Conservation (phyloP, 2,888 invertebrate genomes). For the Tuberolachnus salignus region DNA sequence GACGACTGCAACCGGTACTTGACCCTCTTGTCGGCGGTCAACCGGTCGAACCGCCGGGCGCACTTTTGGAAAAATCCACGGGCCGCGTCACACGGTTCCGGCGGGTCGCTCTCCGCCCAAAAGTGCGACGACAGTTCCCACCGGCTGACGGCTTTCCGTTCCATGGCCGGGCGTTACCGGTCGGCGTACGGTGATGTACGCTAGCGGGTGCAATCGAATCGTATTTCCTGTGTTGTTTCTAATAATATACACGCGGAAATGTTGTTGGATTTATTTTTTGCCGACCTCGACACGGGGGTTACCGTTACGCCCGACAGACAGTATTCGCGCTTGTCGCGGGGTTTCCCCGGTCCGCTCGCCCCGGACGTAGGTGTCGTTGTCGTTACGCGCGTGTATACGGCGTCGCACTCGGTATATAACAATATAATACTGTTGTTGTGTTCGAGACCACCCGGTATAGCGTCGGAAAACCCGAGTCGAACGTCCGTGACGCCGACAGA, state of each 20-base stretch:
- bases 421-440: not conserved
- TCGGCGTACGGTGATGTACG: not conserved
- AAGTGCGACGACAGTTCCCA: conserved; percentile 47
- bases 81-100: conserved; percentile 23
- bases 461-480: conserved; percentile 24
- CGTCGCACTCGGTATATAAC: too few relatives aligned
- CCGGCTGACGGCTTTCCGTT: conserved; percentile 35
- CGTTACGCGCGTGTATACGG: too few relatives aligned
- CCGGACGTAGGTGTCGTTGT: not conserved
- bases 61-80: conserved; percentile 23
- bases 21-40: conserved; percentile 35
- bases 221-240: not conserved
- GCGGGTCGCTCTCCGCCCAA: conserved; percentile 53
- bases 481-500: conserved; percentile 36
- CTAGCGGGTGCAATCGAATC: not conserved
- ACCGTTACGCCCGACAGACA: not conserved
- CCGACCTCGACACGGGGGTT: not conserved
- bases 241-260: not conserved
- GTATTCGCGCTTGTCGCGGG: too few relatives aligned
- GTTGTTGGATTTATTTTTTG: too few relatives aligned
- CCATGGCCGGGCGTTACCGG: not conserved
- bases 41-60: conserved; percentile 15
- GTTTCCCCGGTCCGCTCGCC: too few relatives aligned
- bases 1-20: conserved; percentile 24
- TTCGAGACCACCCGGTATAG: not conserved